Percentiles rank a stretch among this genome's conserved stretches.
These are phyloP conservation scores for Rhinogobius similis DNA, from an alignment of 2,113 vertebrate species.

Conservation along the genomic window DNA sequence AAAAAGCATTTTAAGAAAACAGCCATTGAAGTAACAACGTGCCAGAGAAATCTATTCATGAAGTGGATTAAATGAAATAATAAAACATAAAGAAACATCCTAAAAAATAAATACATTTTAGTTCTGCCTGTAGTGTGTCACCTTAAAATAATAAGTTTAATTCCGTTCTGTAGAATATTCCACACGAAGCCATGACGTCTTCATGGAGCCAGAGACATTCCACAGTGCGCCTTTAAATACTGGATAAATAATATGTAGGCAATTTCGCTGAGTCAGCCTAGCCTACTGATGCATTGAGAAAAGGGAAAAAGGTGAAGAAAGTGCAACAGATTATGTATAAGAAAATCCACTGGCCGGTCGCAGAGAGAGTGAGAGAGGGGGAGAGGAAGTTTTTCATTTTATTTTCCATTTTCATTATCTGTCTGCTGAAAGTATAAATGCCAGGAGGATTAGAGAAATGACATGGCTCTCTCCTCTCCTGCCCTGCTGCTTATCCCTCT, in stretches of 20 bases:
- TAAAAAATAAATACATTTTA: no score
- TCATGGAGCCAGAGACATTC: not conserved
- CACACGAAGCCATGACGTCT: not conserved
- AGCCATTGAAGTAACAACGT: no score
- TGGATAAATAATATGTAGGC: conserved; percentile 36
- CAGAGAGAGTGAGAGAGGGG: conserved; percentile 6
- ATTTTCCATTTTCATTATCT: conserved; percentile 85
- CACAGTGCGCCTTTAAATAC: not conserved
- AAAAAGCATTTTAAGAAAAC: no score
- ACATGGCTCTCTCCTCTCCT: conserved; percentile 77
- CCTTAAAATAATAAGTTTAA: no score
- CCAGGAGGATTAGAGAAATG: conserved; percentile 84
- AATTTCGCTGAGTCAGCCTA: conserved; percentile 65
- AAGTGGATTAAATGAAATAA: no score
- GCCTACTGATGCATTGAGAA: conserved; percentile 36
- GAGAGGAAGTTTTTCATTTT: conserved; percentile 74
- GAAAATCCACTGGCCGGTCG: conserved; percentile 59
- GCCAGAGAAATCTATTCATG: no score
- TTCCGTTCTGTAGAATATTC: no score
- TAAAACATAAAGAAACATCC: no score
- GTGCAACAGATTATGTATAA: conserved; percentile 73
- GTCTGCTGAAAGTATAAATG: conserved; percentile 82
- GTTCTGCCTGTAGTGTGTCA: no score
- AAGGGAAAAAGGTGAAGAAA: conserved; percentile 45
- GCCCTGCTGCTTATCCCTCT: conserved; percentile 70